Percentiles rank a stretch among this genome's conserved stretches.
phyloP scores from a whole-genome alignment of 1,140 invertebrate species.

The Atta texana region DNA sequence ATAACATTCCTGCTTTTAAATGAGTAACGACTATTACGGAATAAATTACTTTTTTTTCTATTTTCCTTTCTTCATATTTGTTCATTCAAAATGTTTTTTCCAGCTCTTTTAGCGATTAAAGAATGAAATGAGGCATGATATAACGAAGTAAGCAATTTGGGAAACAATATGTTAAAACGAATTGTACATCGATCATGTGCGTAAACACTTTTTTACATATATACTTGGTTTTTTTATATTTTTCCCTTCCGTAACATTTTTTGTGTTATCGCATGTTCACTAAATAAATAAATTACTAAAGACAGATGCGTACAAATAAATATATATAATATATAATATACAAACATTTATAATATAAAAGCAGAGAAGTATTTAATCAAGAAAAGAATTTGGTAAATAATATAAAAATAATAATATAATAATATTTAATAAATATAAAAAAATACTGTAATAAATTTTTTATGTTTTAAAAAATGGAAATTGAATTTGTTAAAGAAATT shows the following conservation, averaged over 20 bases:
- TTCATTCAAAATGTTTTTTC: neutral
- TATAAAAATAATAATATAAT: too few relatives aligned
- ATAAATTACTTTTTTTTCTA: neutral
- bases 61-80: neutral
- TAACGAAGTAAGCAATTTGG: slow-evolving; percentile 17
- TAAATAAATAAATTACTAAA: neutral
- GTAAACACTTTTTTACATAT: neutral
- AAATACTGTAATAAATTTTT: neutral
- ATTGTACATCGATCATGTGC: slow-evolving; percentile 15
- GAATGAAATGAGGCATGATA: slow-evolving; percentile 12
- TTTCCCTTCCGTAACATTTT: neutral
- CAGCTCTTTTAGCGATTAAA: neutral
- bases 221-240: neutral
- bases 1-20: neutral
- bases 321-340: neutral
- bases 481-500: neutral
- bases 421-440: neutral
- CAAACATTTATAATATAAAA: neutral
- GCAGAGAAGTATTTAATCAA: neutral
- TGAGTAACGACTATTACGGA: neutral
- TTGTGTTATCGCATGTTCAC: neutral
- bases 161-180: neutral
- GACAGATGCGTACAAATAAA: slow-evolving; percentile 3
- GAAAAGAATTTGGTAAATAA: neutral
- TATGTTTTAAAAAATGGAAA: neutral